Evolutionary conservation across 2,113 vertebrate species (phyloP), one percentile per base, ranked within the genome.

Genomic region (Leptocoma aspasia): DNA sequence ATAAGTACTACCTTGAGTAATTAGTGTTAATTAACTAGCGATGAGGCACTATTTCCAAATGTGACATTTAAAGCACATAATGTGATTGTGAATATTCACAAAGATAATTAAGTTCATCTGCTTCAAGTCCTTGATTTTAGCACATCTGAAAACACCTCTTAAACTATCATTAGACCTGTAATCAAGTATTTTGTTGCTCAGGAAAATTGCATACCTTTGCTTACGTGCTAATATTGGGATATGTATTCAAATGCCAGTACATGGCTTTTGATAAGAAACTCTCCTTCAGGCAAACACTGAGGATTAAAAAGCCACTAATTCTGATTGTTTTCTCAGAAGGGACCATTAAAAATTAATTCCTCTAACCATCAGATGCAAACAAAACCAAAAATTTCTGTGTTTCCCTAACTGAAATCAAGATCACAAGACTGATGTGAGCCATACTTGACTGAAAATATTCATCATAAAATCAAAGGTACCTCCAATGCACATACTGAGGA

Each of bases 61-160:
- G 93, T 97, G 96, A 97, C 94, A 97, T 97, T 97, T 97, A 93
- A 96, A 97, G 92, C 57, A 95, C 89, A 71, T 97, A 96, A 97
- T 96, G 94, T 95, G 96, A 97, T 96, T 94, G 89, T 97, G 97
- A 97, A 96, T 95, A 96, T 97, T 96, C 91, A 96, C 95, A 95
- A 94, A 96, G 92, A 97, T 97, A 97, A 97, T 97, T 96, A 96
- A 97, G 94, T 89, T 97, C 95, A 95, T 96, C 96, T 97, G 94
- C 95, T 93, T 91, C 83, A 96, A 95, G 94, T 81, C 88, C 94
- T 95, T 97, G 96, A 97, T 97, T 97, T 94, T 76, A 86, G 95
- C 54, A 91, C 81, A 96, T 94, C 90, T 92, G 93, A 97, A 97
- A 97, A 97, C 95, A 97, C 50, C 80, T 95, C 93, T 97, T 97